These are phyloP conservation scores for Metopolophium dirhodum DNA, from an alignment of 1,140 invertebrate species.

Conservation along the genomic window DNA sequence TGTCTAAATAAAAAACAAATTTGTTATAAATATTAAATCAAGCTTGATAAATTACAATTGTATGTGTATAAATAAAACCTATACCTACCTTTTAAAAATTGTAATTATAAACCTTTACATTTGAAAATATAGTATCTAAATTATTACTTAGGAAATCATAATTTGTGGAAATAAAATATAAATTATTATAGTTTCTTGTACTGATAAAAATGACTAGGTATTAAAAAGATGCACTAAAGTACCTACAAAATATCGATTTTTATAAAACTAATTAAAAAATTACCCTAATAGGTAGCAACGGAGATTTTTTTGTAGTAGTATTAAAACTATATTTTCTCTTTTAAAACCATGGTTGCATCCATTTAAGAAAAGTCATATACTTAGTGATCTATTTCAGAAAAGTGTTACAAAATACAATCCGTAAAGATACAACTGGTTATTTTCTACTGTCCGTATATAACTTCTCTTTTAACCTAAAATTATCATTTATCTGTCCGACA, in stretches of 20 bases:
- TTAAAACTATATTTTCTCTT: neutral
- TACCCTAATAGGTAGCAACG: neutral
- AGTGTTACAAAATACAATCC: neutral
- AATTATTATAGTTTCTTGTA: neutral
- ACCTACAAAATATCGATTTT: too few species aligned
- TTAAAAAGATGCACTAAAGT: too few species aligned
- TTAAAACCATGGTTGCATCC: neutral
- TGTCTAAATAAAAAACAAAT: neutral
- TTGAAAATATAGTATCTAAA: neutral
- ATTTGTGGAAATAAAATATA: neutral
- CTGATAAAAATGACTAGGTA: neutral
- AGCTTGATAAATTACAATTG: neutral
- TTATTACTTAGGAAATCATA: neutral
- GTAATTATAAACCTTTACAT: neutral
- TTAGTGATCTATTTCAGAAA: neutral
- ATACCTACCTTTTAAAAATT: neutral
- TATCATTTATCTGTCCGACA: neutral
- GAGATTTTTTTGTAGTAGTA: neutral
- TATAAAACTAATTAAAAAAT: too few species aligned
- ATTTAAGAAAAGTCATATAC: neutral
- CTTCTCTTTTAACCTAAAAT: constrained; percentile 1
- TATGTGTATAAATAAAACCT: neutral
- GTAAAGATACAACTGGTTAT: neutral
- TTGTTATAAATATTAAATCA: neutral
- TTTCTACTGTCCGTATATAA: neutral